These are phyloP conservation scores for Xiphorhynchus erythropygius DNA, from an alignment of 2,797 vertebrate genomes.

Conservation along the genomic window DNA sequence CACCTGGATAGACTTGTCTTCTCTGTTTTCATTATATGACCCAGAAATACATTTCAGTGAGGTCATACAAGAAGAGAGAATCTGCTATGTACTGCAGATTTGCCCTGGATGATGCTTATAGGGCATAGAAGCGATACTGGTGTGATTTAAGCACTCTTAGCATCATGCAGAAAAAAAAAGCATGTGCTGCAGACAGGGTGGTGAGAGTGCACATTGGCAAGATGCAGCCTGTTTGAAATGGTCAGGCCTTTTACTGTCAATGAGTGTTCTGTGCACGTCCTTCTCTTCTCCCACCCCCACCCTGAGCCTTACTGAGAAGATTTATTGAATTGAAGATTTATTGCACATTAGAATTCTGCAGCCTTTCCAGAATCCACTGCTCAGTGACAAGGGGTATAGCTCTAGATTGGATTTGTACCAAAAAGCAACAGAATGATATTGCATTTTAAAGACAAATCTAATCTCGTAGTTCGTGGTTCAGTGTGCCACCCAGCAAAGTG, in stretches of 20 bases:
- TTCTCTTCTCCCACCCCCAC: background rate
- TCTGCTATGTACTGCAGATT: background rate
- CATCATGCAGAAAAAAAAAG: background rate
- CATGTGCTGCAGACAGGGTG: background rate
- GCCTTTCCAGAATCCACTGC: slow-evolving; percentile 8
- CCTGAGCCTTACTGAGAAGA: background rate
- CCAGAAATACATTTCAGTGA: background rate
- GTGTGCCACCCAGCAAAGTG: slow-evolving; percentile 8
- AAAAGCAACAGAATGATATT: background rate
- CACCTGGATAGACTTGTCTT: background rate
- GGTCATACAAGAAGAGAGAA: background rate
- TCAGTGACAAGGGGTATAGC: background rate
- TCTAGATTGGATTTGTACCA: slow-evolving; percentile 28
- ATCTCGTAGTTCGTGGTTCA: slow-evolving; percentile 27
- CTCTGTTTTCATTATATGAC: background rate
- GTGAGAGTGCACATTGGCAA: background rate
- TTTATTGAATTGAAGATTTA: slow-evolving; percentile 9
- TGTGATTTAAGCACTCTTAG: background rate
- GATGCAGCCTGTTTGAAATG: background rate
- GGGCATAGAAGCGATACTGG: background rate
- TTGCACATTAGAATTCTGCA: background rate
- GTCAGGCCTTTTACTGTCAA: background rate
- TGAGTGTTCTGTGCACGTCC: background rate
- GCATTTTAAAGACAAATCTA: slow-evolving; percentile 36
- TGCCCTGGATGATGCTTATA: background rate